phyloP scores from a whole-genome alignment of 2,113 vertebrate genomes.

The Empidonax traillii region DNA sequence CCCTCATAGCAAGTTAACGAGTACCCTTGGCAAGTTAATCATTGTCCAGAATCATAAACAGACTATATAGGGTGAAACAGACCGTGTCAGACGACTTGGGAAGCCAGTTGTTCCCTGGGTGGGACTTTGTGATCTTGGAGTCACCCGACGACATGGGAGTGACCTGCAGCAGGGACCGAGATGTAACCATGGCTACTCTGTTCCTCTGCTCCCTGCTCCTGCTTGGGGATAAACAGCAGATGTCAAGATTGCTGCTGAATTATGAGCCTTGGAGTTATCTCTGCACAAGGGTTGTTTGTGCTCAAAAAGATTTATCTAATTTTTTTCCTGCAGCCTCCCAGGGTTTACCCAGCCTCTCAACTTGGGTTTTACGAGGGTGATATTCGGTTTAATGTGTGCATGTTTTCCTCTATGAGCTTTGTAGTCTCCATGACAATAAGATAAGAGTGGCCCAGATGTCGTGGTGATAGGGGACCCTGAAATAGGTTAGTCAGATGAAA shows the following conservation, averaged over 20 bases:
- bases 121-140: not conserved
- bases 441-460: not conserved
- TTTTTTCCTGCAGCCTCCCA: not conserved
- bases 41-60: not conserved
- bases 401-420: not conserved
- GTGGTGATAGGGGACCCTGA: not conserved
- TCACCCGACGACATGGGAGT: not conserved
- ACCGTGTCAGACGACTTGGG: not conserved
- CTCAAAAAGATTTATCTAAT: not conserved
- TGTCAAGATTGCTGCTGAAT: constrained; percentile 14
- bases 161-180: not conserved
- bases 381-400: not conserved
- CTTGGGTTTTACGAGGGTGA: not conserved
- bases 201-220: not conserved
- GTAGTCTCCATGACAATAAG: not conserved
- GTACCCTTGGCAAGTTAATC: not conserved
- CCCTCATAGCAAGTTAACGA: not conserved
- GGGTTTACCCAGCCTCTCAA: not conserved
- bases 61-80: not conserved
- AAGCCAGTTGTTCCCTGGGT: not conserved
- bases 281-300: not conserved
- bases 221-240: constrained; percentile 44
- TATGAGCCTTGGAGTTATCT: not conserved
- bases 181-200: constrained; percentile 52
- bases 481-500: not conserved